phyloP scores from a whole-genome alignment of 2,888 invertebrate species.

The Drepanosiphum platanoidis region DNA sequence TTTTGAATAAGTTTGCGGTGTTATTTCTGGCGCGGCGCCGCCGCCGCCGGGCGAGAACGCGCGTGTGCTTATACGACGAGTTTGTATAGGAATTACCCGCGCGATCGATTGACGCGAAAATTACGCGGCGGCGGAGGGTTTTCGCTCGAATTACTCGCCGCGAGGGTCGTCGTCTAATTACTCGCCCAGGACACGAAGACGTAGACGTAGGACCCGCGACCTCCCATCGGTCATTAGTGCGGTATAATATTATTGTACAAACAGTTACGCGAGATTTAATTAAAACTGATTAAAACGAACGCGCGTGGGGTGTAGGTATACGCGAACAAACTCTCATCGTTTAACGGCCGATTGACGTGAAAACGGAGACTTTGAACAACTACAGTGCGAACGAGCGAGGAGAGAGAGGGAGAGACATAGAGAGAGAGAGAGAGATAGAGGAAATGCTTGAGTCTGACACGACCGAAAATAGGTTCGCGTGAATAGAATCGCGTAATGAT shows the following conservation, averaged over 20 bases:
- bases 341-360: background rate
- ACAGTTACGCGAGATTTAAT: slow-evolving; percentile 18
- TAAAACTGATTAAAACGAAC: slow-evolving; percentile 34
- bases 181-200: background rate
- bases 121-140: background rate
- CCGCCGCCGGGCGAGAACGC: no score
- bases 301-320: background rate
- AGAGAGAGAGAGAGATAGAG: no score
- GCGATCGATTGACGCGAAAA: slow-evolving; percentile 15
- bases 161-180: slow-evolving; percentile 22
- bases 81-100: background rate
- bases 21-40: no score
- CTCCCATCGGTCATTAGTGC: slow-evolving; percentile 42
- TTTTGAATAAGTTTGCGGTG: no score
- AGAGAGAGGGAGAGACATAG: no score
- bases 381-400: background rate
- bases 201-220: background rate
- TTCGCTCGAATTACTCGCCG: background rate
- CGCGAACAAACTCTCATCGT: slow-evolving; percentile 9
- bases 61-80: no score
- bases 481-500: no score
- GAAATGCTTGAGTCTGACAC: no score
- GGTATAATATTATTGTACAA: slow-evolving; percentile 13
- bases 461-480: background rate
- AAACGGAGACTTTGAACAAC: background rate